phyloP scores from a whole-genome alignment of 2,888 invertebrate genomes.

The Julus scanicus region DNA sequence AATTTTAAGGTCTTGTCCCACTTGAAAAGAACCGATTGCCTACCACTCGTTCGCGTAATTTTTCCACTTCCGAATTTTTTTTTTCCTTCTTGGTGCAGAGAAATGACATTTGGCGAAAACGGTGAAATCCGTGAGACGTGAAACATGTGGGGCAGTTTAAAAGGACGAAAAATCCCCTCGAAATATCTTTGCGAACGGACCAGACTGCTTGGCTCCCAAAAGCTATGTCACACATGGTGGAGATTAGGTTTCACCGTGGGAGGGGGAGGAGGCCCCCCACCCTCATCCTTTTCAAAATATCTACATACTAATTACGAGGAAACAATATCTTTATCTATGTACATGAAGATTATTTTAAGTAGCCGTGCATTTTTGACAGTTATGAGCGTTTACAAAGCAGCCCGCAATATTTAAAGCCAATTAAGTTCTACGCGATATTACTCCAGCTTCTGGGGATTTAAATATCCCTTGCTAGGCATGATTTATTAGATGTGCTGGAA shows the following conservation, averaged over 20 bases:
- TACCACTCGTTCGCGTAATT: neutral
- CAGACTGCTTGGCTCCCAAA: slow-evolving; percentile 42
- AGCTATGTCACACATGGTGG: neutral
- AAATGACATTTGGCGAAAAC: slow-evolving; percentile 7
- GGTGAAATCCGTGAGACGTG: slow-evolving; percentile 6
- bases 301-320: too few relatives aligned
- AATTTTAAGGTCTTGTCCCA: neutral
- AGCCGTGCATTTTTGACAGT: too few relatives aligned
- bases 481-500: too few relatives aligned
- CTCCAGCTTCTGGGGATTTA: too few relatives aligned
- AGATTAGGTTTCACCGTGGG: neutral
- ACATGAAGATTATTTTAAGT: too few relatives aligned
- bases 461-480: too few relatives aligned
- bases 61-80: neutral
- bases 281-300: too few relatives aligned
- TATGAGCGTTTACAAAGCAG: too few relatives aligned
- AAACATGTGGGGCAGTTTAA: slow-evolving; percentile 41
- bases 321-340: too few relatives aligned
- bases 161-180: neutral
- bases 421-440: too few relatives aligned
- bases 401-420: too few relatives aligned
- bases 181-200: slow-evolving; percentile 6
- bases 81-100: neutral
- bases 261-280: neutral
- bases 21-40: neutral